Conservation (phyloP, 2,797 vertebrate species). For the Tiaroga cobitis region DNA sequence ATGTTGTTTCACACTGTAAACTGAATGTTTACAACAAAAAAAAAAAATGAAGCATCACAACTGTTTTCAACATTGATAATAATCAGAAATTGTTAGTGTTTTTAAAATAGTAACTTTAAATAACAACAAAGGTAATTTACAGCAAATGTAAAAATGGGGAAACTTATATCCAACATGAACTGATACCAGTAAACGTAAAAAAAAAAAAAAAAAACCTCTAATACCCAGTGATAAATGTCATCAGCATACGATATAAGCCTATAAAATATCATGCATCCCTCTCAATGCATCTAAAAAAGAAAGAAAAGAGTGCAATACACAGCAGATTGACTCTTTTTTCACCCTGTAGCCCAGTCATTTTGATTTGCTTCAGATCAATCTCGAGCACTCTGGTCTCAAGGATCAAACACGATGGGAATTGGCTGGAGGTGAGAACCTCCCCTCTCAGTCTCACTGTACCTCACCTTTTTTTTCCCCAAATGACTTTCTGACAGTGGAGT, state of each 20-base stretch:
- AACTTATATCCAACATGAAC: not conserved
- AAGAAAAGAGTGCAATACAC: constrained; percentile 21
- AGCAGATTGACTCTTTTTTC: constrained; percentile 57
- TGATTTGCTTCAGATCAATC: constrained; percentile 70
- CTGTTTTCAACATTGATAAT: not conserved
- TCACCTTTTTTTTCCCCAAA: constrained; percentile 50
- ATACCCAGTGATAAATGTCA: not conserved
- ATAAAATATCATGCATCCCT: not conserved
- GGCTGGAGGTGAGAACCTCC: constrained; percentile 73
- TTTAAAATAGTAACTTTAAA: not conserved
- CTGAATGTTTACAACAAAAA: no score
- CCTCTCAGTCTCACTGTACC: not conserved
- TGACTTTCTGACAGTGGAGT: constrained; percentile 69
- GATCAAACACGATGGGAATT: constrained; percentile 76
- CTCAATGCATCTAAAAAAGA: not conserved
- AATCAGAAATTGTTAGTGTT: not conserved
- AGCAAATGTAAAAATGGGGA: not conserved
- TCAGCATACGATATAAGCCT: not conserved
- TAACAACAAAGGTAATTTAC: not conserved
- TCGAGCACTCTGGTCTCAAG: constrained; percentile 62
- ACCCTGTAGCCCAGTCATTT: constrained; percentile 53
- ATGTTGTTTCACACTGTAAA: no score
- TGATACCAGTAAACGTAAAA: not conserved
- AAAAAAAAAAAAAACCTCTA: no score
- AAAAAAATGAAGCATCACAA: not conserved